phyloP scores from a whole-genome alignment of 2,797 vertebrate genomes.

The Leuciscus waleckii region DNA sequence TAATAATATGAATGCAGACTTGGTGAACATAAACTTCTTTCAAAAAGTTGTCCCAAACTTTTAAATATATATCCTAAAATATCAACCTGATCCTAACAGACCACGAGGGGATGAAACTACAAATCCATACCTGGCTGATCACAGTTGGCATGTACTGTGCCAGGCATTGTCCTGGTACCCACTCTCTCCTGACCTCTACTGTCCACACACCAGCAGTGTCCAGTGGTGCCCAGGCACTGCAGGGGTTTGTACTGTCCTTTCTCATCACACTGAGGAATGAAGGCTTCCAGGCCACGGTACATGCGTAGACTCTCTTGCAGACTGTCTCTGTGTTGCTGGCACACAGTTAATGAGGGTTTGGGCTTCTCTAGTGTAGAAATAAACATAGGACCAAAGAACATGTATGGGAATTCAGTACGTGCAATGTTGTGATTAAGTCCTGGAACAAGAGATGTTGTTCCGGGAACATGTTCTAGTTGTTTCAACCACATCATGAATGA shows the following conservation, averaged over 20 bases:
- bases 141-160: conserved; percentile 30
- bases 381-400: background rate
- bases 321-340: conserved; percentile 24
- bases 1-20: background rate
- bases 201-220: conserved; percentile 95
- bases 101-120: background rate
- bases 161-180: conserved; percentile 79
- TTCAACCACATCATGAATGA: background rate
- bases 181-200: conserved; percentile 87
- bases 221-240: conserved; percentile 87
- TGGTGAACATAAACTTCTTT: no score
- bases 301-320: conserved; percentile 14
- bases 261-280: conserved; percentile 88
- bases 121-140: conserved; percentile 49
- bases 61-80: background rate
- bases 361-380: background rate
- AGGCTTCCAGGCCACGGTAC: conserved; percentile 69
- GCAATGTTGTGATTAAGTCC: background rate
- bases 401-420: background rate
- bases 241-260: conserved; percentile 85
- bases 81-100: background rate
- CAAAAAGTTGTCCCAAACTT: background rate
- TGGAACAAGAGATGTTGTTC: background rate
- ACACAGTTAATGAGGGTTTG: background rate
- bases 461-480: background rate